Evolutionary conservation across 2,888 invertebrate genomes (phyloP), one percentile per base, ranked within the genome.

Genomic region (Watsonalla cultraria): DNA sequence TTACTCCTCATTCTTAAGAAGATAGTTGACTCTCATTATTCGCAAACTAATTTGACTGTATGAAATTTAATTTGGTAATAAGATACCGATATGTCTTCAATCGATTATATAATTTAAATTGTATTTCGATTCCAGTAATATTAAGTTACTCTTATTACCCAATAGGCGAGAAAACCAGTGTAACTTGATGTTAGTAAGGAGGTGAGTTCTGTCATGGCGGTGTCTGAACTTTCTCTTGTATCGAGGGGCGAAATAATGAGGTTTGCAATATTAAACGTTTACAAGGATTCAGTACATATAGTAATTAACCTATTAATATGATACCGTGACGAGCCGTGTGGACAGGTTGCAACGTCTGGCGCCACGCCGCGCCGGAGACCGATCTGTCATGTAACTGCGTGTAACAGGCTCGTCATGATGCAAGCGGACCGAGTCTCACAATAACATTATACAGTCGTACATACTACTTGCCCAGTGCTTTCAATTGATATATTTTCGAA

Each of bases 401-500:
- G 76, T 79, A 76, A 78, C 77, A 75, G 77, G 74, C 73, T 72
- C 72, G 74, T 75, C 70, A 65, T 85, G 83, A 84, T 74, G 85
- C 80, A 88, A 85, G 74, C 59, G 37, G 49, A 68, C 61, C 62
- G 72, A 75, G 73, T 74, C 70, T 73, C 80, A 87, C 82, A 86
- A 88, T 89, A 85, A 85, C 79, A 86, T 86, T 83, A 84, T 82
- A 84, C 83, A 84, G 42, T 11, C 42, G 11, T 42, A 42, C 42
- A 11, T 80, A 74, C 80, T 72, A 75, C 66, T 65, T 68, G 72
- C 67, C 72, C 76, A 80, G 75, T 79, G 80, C 83, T 86, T 88
- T 83, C 86, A 85, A 88, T 86, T 87, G 85, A 88, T 90, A 86
- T 86, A 90, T 89, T 86, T 87, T 82, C 78, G 76, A 83, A 88